phyloP scores from a whole-genome alignment of 2,888 invertebrate genomes.

The Xylocampa areola region DNA sequence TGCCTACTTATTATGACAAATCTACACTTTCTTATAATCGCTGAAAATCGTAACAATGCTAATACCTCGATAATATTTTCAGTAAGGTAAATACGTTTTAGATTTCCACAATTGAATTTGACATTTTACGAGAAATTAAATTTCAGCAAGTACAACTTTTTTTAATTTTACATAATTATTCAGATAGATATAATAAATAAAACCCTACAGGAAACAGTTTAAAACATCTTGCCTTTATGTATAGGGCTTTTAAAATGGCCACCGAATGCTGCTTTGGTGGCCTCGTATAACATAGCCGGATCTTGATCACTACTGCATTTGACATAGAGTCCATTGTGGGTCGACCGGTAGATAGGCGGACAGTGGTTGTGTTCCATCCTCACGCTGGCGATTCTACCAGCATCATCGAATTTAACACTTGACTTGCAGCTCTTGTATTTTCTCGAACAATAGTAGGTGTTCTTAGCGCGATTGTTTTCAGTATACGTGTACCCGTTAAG shows the following conservation, averaged over 20 bases:
- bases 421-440: slow-evolving; percentile 59
- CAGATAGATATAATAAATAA: neutral
- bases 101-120: too few species aligned
- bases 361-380: slow-evolving; percentile 60
- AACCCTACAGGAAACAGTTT: neutral
- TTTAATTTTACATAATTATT: too few species aligned
- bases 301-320: slow-evolving; percentile 36
- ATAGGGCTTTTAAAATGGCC: slow-evolving; percentile 1
- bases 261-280: neutral
- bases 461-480: slow-evolving; percentile 64
- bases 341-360: slow-evolving; percentile 62
- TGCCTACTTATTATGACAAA: too few species aligned
- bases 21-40: too few species aligned
- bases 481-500: slow-evolving; percentile 61
- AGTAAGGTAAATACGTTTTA: too few species aligned
- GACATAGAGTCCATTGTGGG: slow-evolving; percentile 47
- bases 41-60: too few species aligned
- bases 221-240: neutral
- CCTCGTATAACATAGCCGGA: neutral
- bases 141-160: too few species aligned
- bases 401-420: slow-evolving; percentile 47
- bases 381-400: slow-evolving; percentile 35
- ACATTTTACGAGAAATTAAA: too few species aligned
- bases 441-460: slow-evolving; percentile 61
- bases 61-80: too few species aligned